Conservation (phyloP, 2,888 invertebrate genomes). For the Macrophya annulata region DNA sequence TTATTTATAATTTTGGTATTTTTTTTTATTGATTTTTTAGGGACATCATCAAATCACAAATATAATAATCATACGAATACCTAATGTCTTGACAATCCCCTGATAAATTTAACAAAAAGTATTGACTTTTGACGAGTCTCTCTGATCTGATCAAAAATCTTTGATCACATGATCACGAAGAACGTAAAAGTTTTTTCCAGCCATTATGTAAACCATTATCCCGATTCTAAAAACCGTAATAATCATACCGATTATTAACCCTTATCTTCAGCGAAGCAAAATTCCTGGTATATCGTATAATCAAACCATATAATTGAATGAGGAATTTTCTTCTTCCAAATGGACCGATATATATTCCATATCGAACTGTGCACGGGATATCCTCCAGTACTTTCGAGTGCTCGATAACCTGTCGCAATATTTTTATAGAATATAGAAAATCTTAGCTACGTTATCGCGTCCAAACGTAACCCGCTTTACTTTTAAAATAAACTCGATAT, state of each 20-base stretch:
- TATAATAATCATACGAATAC: too few relatives aligned
- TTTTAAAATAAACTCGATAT: conserved; percentile 30
- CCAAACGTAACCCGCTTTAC: background rate
- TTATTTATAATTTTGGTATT: too few relatives aligned
- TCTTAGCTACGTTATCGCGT: conserved; percentile 25
- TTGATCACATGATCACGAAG: background rate
- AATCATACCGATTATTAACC: too few relatives aligned
- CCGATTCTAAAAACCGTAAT: too few relatives aligned
- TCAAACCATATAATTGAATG: too few relatives aligned
- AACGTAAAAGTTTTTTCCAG: background rate
- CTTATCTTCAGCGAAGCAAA: too few relatives aligned
- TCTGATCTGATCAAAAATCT: background rate
- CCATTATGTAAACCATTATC: background rate
- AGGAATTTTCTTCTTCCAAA: background rate
- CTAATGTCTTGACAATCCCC: too few relatives aligned
- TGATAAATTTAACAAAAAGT: too few relatives aligned
- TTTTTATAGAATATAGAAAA: background rate
- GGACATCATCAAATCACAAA: too few relatives aligned
- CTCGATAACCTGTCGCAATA: conserved; percentile 4
- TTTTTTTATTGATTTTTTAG: too few relatives aligned
- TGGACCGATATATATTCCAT: background rate
- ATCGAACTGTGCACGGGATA: background rate
- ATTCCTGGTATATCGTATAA: too few relatives aligned
- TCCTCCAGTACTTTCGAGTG: background rate
- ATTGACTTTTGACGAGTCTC: too few relatives aligned